phyloP scores from a whole-genome alignment of 1,140 invertebrate species.

The Magallana gigas region DNA sequence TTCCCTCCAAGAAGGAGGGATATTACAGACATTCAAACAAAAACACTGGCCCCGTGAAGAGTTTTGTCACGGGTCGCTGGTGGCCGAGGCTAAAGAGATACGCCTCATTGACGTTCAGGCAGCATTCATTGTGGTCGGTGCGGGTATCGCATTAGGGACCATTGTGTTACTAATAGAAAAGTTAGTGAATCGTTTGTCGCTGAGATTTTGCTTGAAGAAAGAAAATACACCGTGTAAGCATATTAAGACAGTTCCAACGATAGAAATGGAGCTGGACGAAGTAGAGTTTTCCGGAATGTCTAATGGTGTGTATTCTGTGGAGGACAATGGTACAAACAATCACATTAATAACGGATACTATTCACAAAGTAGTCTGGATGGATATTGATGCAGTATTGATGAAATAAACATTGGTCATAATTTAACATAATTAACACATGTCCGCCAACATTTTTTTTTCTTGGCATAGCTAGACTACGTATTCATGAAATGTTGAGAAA shows the following conservation, averaged over 20 bases:
- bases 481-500: too few relatives aligned
- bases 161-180: neutral
- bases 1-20: constrained; percentile 59
- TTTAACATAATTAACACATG: too few relatives aligned
- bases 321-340: neutral
- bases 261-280: neutral
- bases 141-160: constrained; percentile 45
- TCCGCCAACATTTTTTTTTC: too few relatives aligned
- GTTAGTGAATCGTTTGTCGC: neutral
- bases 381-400: neutral
- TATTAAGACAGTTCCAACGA: constrained; percentile 41
- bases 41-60: constrained; percentile 58
- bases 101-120: constrained; percentile 58
- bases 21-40: constrained; percentile 58
- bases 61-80: constrained; percentile 42
- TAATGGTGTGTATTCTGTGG: neutral
- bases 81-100: constrained; percentile 48
- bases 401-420: too few relatives aligned
- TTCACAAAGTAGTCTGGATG: neutral
- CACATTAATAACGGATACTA: neutral
- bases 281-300: neutral
- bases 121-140: constrained; percentile 57
- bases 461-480: too few relatives aligned
- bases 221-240: constrained; percentile 27
- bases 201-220: constrained; percentile 37